Base-by-base conservation (phyloP, 2,797 vertebrate genomes). In the Sebastes nivosus region DNA sequence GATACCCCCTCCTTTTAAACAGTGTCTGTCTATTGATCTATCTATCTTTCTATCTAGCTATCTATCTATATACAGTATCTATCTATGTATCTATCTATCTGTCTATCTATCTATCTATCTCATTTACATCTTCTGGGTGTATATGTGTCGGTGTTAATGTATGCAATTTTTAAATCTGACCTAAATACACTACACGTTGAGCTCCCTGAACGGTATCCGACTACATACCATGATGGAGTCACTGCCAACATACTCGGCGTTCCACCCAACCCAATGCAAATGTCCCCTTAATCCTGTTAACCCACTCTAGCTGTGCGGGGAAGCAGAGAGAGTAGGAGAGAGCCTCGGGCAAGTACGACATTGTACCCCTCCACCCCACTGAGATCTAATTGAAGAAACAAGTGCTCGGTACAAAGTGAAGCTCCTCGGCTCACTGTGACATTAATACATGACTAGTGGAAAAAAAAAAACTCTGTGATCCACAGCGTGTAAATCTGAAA, bases 201-300 rank as follows among this genome's bases (percentile, higher is more conserved):
- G 81, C 77, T 73, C 30, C 60, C 27, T 30, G 18, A 67, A 29
- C 6, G 11, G 57, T 60, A 86, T 68, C 55, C 32, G 13, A 59
- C 76, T 57, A 54, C 74, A 84, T 76, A 69, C 67, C 71, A 73
- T 63, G 52, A 81, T 84, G 83, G 71, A 83, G 87, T 54, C 67
- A 20, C 55, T 76, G 82, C 72, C 84, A 87, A 77, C 25, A 55
- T 78, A 20, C 70, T 79, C 67, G 3, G 11, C 24, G 8, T 79
- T 88, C 83, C 60, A 77, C 80, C 82, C 81, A 77, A 74, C 74
- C 81, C 71, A 30, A 75, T 83, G 83, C 87, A 89, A 89, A 87
- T 67, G 84, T 90, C 84, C 80, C 84, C 77, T 85, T 94, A 93
- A 94, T 94, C 93, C 91, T 78, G 82, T 93, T 93, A 90, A 85